Percentiles rank a stretch among this genome's conserved stretches.
These are phyloP conservation scores for Salvelinus fontinalis DNA, from an alignment of 2,113 vertebrate genomes.

Conservation along the genomic window DNA sequence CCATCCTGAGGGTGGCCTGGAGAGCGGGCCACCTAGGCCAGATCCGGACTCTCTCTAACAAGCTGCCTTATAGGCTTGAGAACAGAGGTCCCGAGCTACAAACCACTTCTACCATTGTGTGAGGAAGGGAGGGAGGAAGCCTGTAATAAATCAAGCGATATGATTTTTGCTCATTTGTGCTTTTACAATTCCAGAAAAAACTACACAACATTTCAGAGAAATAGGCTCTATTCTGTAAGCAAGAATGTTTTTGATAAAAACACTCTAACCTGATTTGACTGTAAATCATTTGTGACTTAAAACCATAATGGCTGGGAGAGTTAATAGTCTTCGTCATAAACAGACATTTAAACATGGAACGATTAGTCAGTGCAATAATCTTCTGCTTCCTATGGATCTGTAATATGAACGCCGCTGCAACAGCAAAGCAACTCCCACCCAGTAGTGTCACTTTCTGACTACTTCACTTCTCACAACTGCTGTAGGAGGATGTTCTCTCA, in stretches of 20 bases:
- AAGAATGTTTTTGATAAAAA: neutral
- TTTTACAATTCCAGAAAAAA: too few species aligned
- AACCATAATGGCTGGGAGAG: neutral
- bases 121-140: neutral
- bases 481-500: slow-evolving; percentile 49
- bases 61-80: neutral
- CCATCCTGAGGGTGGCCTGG: slow-evolving; percentile 8
- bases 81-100: neutral
- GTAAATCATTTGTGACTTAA: slow-evolving; percentile 16
- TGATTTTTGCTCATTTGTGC: neutral
- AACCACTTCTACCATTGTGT: neutral
- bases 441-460: slow-evolving; percentile 40
- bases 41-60: neutral
- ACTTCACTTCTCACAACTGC: slow-evolving; percentile 42
- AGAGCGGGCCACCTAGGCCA: neutral
- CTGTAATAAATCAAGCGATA: neutral
- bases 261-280: neutral
- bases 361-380: neutral
- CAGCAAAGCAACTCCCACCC: slow-evolving; percentile 37
- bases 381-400: neutral
- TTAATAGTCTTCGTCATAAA: neutral
- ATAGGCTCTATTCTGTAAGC: neutral
- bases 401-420: slow-evolving; percentile 10
- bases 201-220: neutral
- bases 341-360: slow-evolving; percentile 7